Evolutionary conservation across 1,140 invertebrate species (phyloP), one percentile per base, ranked within the genome.

Genomic region (Penaeus vannamei): DNA sequence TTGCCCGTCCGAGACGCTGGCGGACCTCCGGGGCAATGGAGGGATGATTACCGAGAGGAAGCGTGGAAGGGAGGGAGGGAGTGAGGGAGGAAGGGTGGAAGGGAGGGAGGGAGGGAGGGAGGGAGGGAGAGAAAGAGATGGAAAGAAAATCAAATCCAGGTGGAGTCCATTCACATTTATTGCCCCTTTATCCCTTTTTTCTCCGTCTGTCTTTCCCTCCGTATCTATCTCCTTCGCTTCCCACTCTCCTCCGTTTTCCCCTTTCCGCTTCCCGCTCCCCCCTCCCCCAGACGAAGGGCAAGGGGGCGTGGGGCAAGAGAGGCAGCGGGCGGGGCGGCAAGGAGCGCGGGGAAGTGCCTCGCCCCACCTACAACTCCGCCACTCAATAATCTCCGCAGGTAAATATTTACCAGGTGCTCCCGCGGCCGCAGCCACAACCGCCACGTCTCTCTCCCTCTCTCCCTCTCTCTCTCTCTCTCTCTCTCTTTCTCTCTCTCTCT

Each of bases 341-440:
- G 66, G 32, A 72, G 66, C n/a, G 66, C 0, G 66, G 66, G 66
- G 66, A 32, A 20, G 66, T n/a, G 66, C 32, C n/a, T n/a, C 14
- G 42, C 61, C 46, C 26, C 84, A 59, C 84, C 84, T 32, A 53
- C 84, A 42, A 29, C 84, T 42, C 69, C 69, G 42, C 84, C 84
- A 76, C 72, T 85, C 84, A 85, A 85, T 77, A 72, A 85, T 62
- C 53, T 69, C 64, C 69, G 46, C 62, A 77, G 76, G 72, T 85
- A 60, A 85, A 85, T 69, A 84, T 84, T 84, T 84, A 84, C 61
- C 61, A 66, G 14, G 61, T 84, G 32, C 46, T 84, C 62, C n/a
- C 23, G 61, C 29, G 20, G 42, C 66, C 53, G 62, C 61, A 66
- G 14, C 46, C 66, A n/a, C 46, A 66, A 29, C n/a, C 23, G 61